Conservation (phyloP, 2,113 vertebrate genomes). For the Sardina pilchardus region DNA sequence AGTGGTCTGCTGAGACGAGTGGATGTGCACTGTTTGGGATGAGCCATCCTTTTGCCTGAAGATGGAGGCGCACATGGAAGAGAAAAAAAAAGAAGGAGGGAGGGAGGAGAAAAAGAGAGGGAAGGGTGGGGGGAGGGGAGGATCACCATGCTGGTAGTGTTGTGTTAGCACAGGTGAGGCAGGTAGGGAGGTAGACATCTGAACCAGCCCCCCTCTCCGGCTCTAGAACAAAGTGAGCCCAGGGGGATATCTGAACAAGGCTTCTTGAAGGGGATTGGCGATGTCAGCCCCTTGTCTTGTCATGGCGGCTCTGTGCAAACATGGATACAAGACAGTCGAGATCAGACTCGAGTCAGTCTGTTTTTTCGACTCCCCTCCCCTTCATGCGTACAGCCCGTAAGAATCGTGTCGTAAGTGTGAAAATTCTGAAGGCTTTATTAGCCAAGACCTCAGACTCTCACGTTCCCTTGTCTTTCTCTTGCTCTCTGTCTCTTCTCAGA, state of each 20-base stretch:
- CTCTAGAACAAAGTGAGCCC: constrained; percentile 66
- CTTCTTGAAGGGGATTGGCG: constrained; percentile 52
- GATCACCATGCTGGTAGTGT: constrained; percentile 48
- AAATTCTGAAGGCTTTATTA: constrained; percentile 35
- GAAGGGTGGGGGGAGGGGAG: background rate
- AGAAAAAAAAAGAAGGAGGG: background rate
- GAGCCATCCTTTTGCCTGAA: background rate
- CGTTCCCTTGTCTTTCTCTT: background rate
- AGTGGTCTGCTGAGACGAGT: constrained; percentile 33
- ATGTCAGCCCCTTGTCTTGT: constrained; percentile 53
- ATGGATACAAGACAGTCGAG: constrained; percentile 52
- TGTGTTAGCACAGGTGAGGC: constrained; percentile 54
- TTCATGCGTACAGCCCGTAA: constrained; percentile 22
- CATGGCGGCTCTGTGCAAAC: constrained; percentile 49
- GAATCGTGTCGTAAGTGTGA: constrained; percentile 8
- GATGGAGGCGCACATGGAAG: background rate
- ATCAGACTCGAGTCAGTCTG: constrained; percentile 19
- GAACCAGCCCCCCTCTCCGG: constrained; percentile 53
- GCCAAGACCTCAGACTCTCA: background rate
- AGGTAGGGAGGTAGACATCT: constrained; percentile 60
- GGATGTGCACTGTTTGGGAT: constrained; percentile 32
- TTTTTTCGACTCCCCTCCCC: background rate
- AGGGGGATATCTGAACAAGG: constrained; percentile 59
- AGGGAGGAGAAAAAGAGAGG: background rate
- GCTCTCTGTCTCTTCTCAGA: background rate